Evolutionary conservation across 2,113 vertebrate species (phyloP).

Genomic region (Periophthalmodon schlosseri): DNA sequence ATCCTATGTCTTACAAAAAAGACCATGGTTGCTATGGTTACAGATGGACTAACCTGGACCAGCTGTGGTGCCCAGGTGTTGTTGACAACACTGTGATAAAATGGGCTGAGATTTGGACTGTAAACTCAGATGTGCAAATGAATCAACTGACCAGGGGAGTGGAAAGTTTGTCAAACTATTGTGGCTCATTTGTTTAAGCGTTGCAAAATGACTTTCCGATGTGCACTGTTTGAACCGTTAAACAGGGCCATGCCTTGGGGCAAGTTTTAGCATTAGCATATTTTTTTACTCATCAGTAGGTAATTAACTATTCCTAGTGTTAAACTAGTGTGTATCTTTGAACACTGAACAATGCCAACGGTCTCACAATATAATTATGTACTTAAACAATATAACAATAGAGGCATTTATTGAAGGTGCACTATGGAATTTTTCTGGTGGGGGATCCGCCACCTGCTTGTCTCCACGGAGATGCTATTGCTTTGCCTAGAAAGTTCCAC

Average conservation of each 20-base stretch:
- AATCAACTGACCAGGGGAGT: neutral
- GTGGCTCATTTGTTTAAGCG: neutral
- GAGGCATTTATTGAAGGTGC: too few relatives aligned
- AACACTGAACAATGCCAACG: neutral
- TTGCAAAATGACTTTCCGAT: neutral
- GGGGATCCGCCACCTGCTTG: neutral
- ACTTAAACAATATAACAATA: too few relatives aligned
- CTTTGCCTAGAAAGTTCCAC: neutral
- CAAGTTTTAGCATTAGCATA: too few relatives aligned
- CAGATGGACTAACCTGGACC: neutral
- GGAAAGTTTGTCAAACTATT: neutral
- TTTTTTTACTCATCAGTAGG: too few relatives aligned
- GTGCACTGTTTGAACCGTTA: neutral
- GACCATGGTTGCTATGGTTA: neutral
- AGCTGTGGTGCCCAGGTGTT: constrained; percentile 6
- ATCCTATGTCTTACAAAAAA: neutral
- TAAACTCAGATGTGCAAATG: constrained; percentile 1
- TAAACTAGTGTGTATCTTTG: neutral
- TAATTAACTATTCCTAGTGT: neutral
- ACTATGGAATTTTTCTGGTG: neutral
- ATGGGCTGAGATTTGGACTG: neutral
- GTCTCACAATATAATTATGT: too few relatives aligned
- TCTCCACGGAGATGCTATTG: neutral
- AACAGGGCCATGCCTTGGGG: neutral
- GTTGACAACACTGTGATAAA: constrained; percentile 8